A percentile compares a stretch with the other conserved stretches of the same genome.
Conservation (phyloP, 1,140 invertebrate species). For the Heliconius hermathena region DNA sequence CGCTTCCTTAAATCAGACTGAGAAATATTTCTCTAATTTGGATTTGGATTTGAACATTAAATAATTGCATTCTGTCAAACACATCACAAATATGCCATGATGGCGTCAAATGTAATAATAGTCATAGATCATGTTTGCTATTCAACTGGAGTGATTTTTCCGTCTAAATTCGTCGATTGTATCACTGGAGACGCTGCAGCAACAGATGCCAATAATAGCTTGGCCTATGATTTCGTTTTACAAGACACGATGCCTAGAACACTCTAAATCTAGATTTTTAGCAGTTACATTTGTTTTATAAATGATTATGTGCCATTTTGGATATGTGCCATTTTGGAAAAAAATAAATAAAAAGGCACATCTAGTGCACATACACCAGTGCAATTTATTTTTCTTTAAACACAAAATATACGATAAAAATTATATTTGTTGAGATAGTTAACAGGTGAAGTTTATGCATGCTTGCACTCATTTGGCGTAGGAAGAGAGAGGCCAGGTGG, state of each 20-base stretch:
- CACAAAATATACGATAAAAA: too few relatives aligned
- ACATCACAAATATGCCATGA: not conserved
- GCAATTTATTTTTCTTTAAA: too few relatives aligned
- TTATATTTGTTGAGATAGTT: too few relatives aligned
- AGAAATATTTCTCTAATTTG: not conserved
- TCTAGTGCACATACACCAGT: too few relatives aligned
- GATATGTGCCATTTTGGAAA: not conserved
- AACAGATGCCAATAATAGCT: slow-evolving; percentile 44
- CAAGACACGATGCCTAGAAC: slow-evolving; percentile 42
- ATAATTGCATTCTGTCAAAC: not conserved
- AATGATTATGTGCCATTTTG: not conserved
- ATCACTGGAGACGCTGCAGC: slow-evolving; percentile 47
- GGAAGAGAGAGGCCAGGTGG: too few relatives aligned
- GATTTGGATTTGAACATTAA: not conserved
- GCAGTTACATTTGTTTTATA: not conserved
- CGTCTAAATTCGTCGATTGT: slow-evolving; percentile 52
- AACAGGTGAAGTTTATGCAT: too few relatives aligned
- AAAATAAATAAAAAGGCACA: not conserved
- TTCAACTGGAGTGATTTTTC: slow-evolving; percentile 42
- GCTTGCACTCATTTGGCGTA: too few relatives aligned
- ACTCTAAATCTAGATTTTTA: slow-evolving; percentile 19
- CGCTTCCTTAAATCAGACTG: too few relatives aligned
- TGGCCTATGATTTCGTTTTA: slow-evolving; percentile 36
- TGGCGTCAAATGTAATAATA: slow-evolving; percentile 36
- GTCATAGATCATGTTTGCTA: slow-evolving; percentile 39